Evolutionary conservation across 2,113 vertebrate genomes (phyloP), one percentile per base, ranked within the genome.

Genomic region (Notiomystis cincta): DNA sequence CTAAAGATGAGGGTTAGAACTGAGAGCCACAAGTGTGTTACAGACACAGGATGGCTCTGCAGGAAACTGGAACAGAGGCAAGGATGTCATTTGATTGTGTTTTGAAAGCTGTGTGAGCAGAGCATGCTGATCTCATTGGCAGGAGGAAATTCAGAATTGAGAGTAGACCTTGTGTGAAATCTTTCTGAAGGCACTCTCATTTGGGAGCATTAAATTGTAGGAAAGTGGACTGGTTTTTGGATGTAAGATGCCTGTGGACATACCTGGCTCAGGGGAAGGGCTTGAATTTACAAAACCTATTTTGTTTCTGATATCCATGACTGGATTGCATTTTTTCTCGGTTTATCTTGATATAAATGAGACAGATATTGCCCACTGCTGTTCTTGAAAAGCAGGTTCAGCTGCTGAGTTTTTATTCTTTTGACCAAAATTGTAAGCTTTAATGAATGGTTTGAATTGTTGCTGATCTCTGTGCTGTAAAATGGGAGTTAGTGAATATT

Each of bases 51-150:
- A 27, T 81, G 38, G 5, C n/a, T 95, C 62, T 77, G 35, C 61
- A 77, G 38, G 45, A 88, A 62, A 50, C 44, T 62, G 81, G 47
- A 42, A 88, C 54, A 92, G 58, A 93, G 24, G 56, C 30, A 72
- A 75, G 44, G 48, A 82, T 85, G 35, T 72, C 28, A 67, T 89
- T 94, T 95, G 92, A 96, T 91, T 17, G 37, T 7, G 5, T 93
- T 79, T 87, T 87, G 56, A 73, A 96, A 97, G 66, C 11, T 83
- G 20, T 87, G 18, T 85, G 72, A 84, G 67, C 64, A 82, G 57
- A 79, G 45, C 56, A 62, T 58, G 61, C 45, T 45, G 51, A 82
- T 94, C 75, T 77, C 54, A 65, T 88, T 92, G 69, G 65, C 13
- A 86, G 37, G 61, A 82, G 38, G 45, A 89, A 91, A 83, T 86